phyloP scores from a whole-genome alignment of 2,888 invertebrate species.

The Lochmaea capreae region DNA sequence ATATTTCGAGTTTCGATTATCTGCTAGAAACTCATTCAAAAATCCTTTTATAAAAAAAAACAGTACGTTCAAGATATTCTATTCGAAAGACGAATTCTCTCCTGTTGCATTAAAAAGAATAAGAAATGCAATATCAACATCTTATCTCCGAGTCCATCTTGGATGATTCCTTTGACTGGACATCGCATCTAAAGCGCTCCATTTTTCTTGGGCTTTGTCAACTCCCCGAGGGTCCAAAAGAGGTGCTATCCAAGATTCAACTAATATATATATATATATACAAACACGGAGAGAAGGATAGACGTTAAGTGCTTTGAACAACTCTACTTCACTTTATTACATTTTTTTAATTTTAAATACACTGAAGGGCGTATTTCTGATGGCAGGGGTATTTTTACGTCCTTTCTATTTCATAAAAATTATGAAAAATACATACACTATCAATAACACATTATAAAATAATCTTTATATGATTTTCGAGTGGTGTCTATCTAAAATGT shows the following conservation, averaged over 20 bases:
- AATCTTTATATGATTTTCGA: too few species aligned
- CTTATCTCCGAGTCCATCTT: slow-evolving; percentile 60
- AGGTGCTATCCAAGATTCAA: slow-evolving; percentile 49
- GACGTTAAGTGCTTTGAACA: slow-evolving; percentile 60
- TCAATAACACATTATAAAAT: too few species aligned
- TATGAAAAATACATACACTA: neutral
- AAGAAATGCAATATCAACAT: slow-evolving; percentile 67
- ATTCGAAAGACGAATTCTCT: slow-evolving; percentile 53
- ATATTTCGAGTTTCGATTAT: too few species aligned
- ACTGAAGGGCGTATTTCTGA: slow-evolving; percentile 31
- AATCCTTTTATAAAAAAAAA: slow-evolving; percentile 1
- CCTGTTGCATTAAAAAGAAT: slow-evolving; percentile 67
- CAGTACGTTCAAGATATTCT: slow-evolving; percentile 44
- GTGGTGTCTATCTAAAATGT: too few species aligned
- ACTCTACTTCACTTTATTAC: slow-evolving; percentile 59
- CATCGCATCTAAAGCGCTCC: slow-evolving; percentile 61
- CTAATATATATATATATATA: slow-evolving; percentile 15
- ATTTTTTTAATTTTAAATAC: slow-evolving; percentile 47
- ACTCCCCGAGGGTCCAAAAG: slow-evolving; percentile 50
- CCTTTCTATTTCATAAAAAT: neutral
- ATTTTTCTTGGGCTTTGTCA: slow-evolving; percentile 61
- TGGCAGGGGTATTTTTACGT: neutral
- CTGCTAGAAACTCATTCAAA: too few species aligned
- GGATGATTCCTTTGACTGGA: slow-evolving; percentile 62
- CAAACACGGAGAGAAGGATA: slow-evolving; percentile 34